Evolutionary conservation across 2,113 vertebrate species (phyloP), one percentile per base, ranked within the genome.

Genomic region (Calcarius ornatus): DNA sequence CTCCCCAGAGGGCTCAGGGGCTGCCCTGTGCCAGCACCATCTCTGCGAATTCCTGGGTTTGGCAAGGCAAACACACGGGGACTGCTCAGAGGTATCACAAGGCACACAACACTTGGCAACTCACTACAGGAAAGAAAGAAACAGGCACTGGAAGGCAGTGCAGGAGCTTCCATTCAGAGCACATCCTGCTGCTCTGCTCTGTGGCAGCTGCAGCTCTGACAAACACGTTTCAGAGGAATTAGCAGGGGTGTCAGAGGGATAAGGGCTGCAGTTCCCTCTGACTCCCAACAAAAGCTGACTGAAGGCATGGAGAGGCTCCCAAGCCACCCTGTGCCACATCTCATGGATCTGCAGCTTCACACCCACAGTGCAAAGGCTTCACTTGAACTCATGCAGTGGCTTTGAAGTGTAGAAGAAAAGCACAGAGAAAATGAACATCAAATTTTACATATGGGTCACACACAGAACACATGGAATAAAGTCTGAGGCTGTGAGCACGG

Each of bases 101-200:
- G 6, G 82, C 86, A 84, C 42, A 70, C 86, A 92, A 51, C 5
- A n/a, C 53, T 75, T 48, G 88, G 91, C 79, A 88, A 30, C 54
- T 56, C 33, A 14, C 23, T 24, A 51, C 6, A 28, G 38, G 2
- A 31, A 31, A 24, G 15, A 31, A 19, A 19, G 27, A 69, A 70
- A 18, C n/a, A 61, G 47, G 11, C 19, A 31, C 31, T 37, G 10
- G 45, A 65, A 84, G 77, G 7, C 91, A 66, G 77, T 0, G 35
- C 21, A 45, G 64, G 60, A 86, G 77, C 24, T 66, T 57, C 47
- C 56, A 50, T 17, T 75, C 64, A 70, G 10, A 3, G 38, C 54
- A 54, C 69, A 64, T 47, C 77, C 33, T 17, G 14, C 56, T 81
- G 38, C 87, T 71, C 42, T 33, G 53, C 3, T 57, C 51, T 37